These are phyloP conservation scores for Dinoponera quadriceps DNA, from an alignment of 1,140 invertebrate species.

Conservation along the genomic window DNA sequence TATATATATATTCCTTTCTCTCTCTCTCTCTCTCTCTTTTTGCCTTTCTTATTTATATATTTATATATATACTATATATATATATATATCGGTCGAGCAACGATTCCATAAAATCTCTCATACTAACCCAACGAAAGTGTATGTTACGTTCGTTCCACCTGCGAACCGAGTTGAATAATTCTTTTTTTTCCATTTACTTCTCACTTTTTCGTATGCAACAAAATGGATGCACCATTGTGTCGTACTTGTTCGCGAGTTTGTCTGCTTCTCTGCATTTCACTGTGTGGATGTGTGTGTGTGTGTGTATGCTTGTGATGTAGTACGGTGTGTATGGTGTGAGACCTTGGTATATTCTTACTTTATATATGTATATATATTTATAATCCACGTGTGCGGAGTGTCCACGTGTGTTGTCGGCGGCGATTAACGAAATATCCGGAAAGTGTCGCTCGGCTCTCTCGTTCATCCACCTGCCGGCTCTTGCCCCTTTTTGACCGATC, in stretches of 20 bases:
- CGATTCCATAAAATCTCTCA: slow-evolving; percentile 32
- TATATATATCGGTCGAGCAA: slow-evolving; percentile 26
- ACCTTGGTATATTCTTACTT: not conserved
- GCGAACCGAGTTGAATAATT: slow-evolving; percentile 26
- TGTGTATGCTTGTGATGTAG: not conserved
- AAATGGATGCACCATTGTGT: not conserved
- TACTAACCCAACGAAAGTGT: not conserved
- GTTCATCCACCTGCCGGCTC: not conserved
- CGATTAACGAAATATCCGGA: not conserved
- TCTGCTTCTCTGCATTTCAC: not conserved
- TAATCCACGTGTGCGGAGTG: not conserved
- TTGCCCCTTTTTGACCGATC: not conserved
- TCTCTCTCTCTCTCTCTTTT: not conserved
- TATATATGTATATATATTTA: slow-evolving; percentile 42
- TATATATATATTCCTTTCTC: slow-evolving; percentile 31
- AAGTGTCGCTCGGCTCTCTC: slow-evolving; percentile 7
- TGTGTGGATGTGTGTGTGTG: not conserved
- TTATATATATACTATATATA: slow-evolving; percentile 18
- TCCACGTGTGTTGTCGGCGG: not conserved
- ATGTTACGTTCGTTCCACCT: slow-evolving; percentile 27
- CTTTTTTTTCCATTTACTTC: not conserved
- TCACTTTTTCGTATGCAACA: not conserved
- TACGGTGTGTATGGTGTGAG: not conserved
- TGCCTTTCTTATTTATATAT: not conserved
- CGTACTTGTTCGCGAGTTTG: not conserved